Base-by-base conservation (phyloP, 2,797 vertebrate species). In the Chiropotes sagulatus region DNA sequence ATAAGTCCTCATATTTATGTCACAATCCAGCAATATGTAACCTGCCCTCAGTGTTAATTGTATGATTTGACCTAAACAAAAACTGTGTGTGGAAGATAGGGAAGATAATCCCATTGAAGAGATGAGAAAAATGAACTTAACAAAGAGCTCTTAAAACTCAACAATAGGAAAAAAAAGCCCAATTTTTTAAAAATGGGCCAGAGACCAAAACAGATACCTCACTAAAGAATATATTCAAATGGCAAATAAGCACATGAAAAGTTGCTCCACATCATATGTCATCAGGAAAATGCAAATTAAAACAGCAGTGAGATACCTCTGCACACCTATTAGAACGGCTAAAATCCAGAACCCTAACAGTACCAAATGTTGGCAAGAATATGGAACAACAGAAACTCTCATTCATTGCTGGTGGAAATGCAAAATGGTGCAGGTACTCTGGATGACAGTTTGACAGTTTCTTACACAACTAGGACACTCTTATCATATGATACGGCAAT, bases 401-500 rank as follows among this genome's bases (percentile, higher is more conserved):
- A 26, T 52, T 15, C 36, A 64, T 8, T 13, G 28, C 4, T 17
- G 5, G 9, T 41, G 36, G 72, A 46, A 15, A 52, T 1, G 9
- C 30, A 57, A 57, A 54, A 22, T 4, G 1, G 10, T 20, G 20
- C 12, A 33, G n/a, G 28, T 12, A 12, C 46, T 2, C 10, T 26
- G 46, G 20, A 7, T 52, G 61, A 61, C 14, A 48, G 9, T 12
- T 13, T 50, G n/a, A 61, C 9, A 9, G 46, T 33, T 26, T 41
- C 36, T 70, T n/a, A 44, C 20, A 26, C 22, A 54, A 52, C 57
- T 26, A 14, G 26, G 24, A 39, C 13, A 33, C 61, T 44, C 5
- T 11, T 9, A 67, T 26, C 1, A 2, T 26, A 13, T 20, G 20
- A 67, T 0, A 11, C 0, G 12, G 44, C 13, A 33, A 26, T 17